Conservation (phyloP, 2,113 vertebrate genomes). For the Silurus asotus region DNA sequence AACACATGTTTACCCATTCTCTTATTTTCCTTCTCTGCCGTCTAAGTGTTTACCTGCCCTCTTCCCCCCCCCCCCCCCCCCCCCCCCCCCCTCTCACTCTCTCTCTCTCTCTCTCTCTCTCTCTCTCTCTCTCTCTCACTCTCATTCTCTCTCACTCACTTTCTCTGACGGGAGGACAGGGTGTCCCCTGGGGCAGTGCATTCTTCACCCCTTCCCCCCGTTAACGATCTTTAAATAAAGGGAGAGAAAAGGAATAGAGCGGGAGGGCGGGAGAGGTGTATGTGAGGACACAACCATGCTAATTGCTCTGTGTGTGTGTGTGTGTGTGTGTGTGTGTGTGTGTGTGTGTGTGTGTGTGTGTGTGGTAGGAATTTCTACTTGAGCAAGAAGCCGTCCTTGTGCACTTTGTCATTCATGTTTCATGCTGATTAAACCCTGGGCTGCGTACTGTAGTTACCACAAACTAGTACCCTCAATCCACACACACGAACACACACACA, state of each 20-base stretch:
- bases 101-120: constrained; percentile 3
- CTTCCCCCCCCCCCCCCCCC: neutral
- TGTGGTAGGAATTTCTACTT: neutral
- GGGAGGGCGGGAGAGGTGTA: constrained; percentile 11
- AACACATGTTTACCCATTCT: constrained; percentile 52
- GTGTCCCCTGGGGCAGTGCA: constrained; percentile 44
- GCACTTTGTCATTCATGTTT: neutral
- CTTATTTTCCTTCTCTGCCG: constrained; percentile 47
- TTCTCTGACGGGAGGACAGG: constrained; percentile 37
- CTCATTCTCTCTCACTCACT: constrained; percentile 12
- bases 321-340: constrained; percentile 23
- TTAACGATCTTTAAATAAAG: constrained; percentile 50
- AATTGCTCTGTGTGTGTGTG: constrained; percentile 29
- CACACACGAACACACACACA: neutral
- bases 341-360: neutral
- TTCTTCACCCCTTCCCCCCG: constrained; percentile 48
- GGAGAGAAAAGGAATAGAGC: constrained; percentile 30
- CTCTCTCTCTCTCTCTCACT: constrained; percentile 37
- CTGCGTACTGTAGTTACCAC: neutral
- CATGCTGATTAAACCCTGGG: neutral
- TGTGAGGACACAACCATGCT: constrained; percentile 37
- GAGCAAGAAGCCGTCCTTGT: neutral
- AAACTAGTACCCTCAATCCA: neutral
- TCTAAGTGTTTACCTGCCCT: constrained; percentile 51
- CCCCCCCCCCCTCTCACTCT: constrained; percentile 34